Evolutionary conservation across 2,888 invertebrate species (phyloP).

Genomic region (Pollenia angustigena): DNA sequence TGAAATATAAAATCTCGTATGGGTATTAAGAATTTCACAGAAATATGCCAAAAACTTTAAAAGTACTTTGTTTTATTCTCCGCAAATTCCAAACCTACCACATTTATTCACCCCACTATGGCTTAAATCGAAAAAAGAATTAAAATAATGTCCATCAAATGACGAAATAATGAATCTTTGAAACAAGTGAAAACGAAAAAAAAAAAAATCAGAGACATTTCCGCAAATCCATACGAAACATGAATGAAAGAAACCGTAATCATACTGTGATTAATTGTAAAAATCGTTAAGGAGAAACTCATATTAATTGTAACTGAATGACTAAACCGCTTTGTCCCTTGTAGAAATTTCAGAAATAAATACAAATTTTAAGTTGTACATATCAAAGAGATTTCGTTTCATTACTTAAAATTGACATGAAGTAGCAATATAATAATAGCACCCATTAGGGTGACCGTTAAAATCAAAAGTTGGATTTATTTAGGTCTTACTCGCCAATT

Average conservation of each 20-base stretch:
- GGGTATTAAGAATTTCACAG: not conserved
- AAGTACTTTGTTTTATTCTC: too few species aligned
- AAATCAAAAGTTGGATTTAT: too few species aligned
- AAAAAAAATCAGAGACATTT: not conserved
- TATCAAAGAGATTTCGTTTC: too few species aligned
- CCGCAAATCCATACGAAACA: too few species aligned
- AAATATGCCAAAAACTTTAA: not conserved
- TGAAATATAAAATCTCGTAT: not conserved
- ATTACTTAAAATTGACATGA: too few species aligned
- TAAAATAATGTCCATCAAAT: conserved; percentile 5
- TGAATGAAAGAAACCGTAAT: conserved; percentile 8
- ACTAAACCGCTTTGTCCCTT: not conserved
- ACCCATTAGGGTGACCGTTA: too few species aligned
- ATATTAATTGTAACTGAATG: not conserved
- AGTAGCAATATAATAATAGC: too few species aligned
- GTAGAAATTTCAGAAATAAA: too few species aligned
- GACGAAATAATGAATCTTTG: not conserved
- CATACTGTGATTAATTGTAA: conserved; percentile 31
- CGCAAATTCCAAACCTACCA: too few species aligned
- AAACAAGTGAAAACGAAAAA: not conserved
- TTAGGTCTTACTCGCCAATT: too few species aligned
- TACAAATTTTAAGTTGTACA: too few species aligned
- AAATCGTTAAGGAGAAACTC: conserved; percentile 14
- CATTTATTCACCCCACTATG: too few species aligned
- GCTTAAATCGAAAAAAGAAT: not conserved